Conservation (phyloP, 2,113 vertebrate species). For the Triplophysa rosa region DNA sequence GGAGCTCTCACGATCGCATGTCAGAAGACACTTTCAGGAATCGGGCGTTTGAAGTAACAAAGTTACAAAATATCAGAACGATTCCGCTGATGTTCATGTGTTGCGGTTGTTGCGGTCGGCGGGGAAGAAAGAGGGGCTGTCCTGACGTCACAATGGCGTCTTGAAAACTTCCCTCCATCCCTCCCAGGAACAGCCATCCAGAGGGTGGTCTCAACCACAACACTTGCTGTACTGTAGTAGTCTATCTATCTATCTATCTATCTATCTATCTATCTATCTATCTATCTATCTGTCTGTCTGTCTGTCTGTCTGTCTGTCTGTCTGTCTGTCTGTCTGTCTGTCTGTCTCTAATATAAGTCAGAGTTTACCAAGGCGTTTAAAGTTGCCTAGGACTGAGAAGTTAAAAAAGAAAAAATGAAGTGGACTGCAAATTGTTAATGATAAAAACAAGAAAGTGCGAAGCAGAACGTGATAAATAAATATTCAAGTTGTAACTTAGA, state of each 20-base stretch:
- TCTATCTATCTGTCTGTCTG: background rate
- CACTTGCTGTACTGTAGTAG: background rate
- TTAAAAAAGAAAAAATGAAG: too few species aligned
- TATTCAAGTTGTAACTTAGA: too few species aligned
- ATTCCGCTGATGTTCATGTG: constrained; percentile 8
- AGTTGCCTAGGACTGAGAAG: too few species aligned
- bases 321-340: too few species aligned
- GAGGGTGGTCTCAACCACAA: background rate
- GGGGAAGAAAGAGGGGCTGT: constrained; percentile 42
- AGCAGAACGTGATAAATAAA: too few species aligned
- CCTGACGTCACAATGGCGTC: constrained; percentile 48
- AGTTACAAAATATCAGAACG: constrained; percentile 12
- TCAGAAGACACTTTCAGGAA: background rate
- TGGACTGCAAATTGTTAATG: too few species aligned
- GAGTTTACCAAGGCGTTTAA: too few species aligned
- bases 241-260: background rate
- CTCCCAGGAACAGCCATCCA: background rate
- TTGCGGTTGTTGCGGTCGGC: constrained; percentile 33
- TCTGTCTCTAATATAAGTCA: background rate
- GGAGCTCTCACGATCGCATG: background rate
- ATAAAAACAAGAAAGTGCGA: too few species aligned
- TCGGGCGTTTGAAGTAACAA: background rate
- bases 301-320: too few species aligned
- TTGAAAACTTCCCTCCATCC: constrained; percentile 48
- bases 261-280: background rate